A percentile compares a stretch with the other conserved stretches of the same genome.
Conservation (phyloP, 2,888 invertebrate genomes). For the Asteroscopus sphinx region DNA sequence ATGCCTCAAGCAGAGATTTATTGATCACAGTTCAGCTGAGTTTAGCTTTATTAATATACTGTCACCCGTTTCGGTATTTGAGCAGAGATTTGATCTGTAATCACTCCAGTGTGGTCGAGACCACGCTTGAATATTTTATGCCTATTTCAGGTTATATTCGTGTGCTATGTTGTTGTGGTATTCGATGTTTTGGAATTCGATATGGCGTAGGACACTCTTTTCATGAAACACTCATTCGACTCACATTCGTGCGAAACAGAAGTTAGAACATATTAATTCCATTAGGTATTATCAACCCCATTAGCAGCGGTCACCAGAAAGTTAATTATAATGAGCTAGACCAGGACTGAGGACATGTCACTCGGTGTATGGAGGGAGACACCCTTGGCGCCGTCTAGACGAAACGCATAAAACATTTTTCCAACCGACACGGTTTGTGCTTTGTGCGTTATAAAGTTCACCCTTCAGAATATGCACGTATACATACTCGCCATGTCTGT, state of each 20-base stretch:
- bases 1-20: too few species aligned
- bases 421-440: slow-evolving; percentile 25
- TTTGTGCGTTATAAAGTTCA: slow-evolving; percentile 32
- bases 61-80: too few species aligned
- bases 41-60: too few species aligned
- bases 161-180: too few species aligned
- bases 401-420: slow-evolving; percentile 23
- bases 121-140: too few species aligned
- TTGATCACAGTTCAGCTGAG: too few species aligned
- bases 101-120: too few species aligned
- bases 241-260: slow-evolving; percentile 19
- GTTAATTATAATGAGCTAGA: slow-evolving; percentile 26
- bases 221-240: too few species aligned
- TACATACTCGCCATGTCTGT: slow-evolving; percentile 2
- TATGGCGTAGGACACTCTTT: too few species aligned
- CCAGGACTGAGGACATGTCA: slow-evolving; percentile 49
- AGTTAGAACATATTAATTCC: slow-evolving; percentile 15
- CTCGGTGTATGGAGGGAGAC: slow-evolving; percentile 37
- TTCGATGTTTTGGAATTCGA: too few species aligned
- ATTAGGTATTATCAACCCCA: slow-evolving; percentile 23
- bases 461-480: slow-evolving; percentile 4
- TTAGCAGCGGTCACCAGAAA: slow-evolving; percentile 21
- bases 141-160: too few species aligned
- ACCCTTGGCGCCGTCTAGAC: slow-evolving; percentile 65
- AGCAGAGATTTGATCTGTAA: too few species aligned